Evolutionary conservation across 2,797 vertebrate genomes (phyloP), one percentile per base, ranked within the genome.

Genomic region (Hydrolagus colliei): DNA sequence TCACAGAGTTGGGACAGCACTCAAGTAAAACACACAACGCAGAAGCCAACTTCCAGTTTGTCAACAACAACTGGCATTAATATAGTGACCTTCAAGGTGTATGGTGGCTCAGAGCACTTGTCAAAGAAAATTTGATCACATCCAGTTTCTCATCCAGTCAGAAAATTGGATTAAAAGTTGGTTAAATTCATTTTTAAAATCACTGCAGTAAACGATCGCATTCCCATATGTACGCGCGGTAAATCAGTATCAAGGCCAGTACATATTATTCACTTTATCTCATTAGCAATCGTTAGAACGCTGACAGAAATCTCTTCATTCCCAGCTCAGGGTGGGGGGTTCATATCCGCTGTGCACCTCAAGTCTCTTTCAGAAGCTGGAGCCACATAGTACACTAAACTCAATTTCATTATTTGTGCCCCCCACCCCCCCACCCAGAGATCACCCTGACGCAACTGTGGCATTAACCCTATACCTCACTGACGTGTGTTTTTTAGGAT

Each of bases 271-370:
- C 79, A 84, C 79, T 67, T 84, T 84, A 71, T 68, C 65, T 71
- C 79, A 84, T 84, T 84, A 71, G 32, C 35, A 32, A 41, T 13
- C 32, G 27, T 27, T 27, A 71, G 32, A 68, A 52, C 32, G 10
- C 52, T 84, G 32, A 32, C 79, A 84, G 71, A 41, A 84, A 84
- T 32, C 65, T 35, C 79, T 84, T 68, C 62, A 71, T 84, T 84
- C 79, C n/a, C 13, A 71, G 79, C 79, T 68, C 71, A 68, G 63
- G 22, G 65, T 5, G 10, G 63, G 22, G 65, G 1, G 10, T 35
- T 84, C 22, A 52, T 35, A 71, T 27, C 65, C 9, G 18, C 65
- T n/a, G 4, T 20, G 14, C 52, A 32, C 79, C 65, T 35, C 1
- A 67, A 84, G 65, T 16, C 79, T 65, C 22, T 71, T 84, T 84